Evolutionary conservation across 2,797 vertebrate species (phyloP).

Genomic region (Balearica regulorum): DNA sequence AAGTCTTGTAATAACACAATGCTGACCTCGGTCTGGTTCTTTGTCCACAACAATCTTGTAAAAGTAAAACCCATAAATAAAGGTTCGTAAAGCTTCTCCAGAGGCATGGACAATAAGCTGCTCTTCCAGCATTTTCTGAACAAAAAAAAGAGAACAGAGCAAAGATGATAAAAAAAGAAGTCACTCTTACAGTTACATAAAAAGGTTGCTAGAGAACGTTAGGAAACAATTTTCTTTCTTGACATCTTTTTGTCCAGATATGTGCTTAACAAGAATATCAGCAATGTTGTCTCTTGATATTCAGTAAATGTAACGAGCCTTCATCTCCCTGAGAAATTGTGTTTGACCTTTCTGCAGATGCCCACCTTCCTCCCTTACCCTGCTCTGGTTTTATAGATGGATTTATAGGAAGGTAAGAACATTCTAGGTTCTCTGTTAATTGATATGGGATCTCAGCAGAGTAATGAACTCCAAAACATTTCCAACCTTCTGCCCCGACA

Average conservation of each 20-base stretch:
- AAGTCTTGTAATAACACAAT: not conserved
- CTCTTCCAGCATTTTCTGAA: conserved; percentile 97
- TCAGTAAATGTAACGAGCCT: not conserved
- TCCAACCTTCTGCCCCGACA: not conserved
- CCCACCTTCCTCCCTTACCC: not conserved
- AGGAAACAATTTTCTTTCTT: not conserved
- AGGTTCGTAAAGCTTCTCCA: conserved; percentile 91
- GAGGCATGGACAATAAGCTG: conserved; percentile 91
- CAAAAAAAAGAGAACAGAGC: conserved; percentile 8
- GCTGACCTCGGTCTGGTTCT: conserved; percentile 83
- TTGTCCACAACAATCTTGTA: conserved; percentile 90
- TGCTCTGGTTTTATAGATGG: not conserved
- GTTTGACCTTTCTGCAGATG: not conserved
- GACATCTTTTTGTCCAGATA: not conserved
- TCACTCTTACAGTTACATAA: not conserved
- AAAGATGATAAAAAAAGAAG: not conserved
- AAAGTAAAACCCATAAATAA: conserved; percentile 97
- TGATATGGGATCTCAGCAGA: conserved; percentile 19
- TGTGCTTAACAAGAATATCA: not conserved
- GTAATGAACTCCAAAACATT: not conserved
- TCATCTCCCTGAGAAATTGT: not conserved
- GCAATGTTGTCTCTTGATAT: not conserved
- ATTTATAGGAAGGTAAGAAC: not conserved
- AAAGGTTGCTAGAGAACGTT: not conserved
- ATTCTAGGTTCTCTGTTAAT: not conserved